phyloP scores from a whole-genome alignment of 1,140 invertebrate species.

The Lucilia cuprina region DNA sequence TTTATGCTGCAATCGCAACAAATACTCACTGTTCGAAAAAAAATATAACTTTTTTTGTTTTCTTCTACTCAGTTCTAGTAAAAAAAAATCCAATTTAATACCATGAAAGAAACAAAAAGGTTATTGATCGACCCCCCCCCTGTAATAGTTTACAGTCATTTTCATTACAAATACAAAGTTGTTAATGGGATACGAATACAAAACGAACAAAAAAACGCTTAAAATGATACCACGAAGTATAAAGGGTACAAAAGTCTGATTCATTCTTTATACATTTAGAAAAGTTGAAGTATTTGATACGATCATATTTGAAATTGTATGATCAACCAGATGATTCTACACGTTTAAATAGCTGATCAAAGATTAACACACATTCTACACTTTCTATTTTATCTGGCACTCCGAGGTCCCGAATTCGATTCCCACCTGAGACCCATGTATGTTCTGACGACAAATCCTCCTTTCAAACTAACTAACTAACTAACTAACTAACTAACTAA shows the following conservation, averaged over 20 bases:
- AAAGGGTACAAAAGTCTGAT: neutral
- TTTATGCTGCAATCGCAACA: neutral
- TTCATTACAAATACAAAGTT: neutral
- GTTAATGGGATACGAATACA: neutral
- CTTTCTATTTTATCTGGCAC: too few species aligned
- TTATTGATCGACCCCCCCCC: conserved; percentile 6
- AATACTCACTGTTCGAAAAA: too few species aligned
- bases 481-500: too few species aligned
- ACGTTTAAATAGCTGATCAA: too few species aligned
- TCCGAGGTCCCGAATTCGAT: too few species aligned
- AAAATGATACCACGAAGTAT: neutral
- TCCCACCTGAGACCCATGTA: too few species aligned
- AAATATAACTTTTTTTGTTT: neutral
- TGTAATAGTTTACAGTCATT: neutral
- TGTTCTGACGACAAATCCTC: too few species aligned
- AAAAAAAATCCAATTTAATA: neutral
- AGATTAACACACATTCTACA: too few species aligned
- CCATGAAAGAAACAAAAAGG: neutral
- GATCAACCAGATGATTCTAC: too few species aligned
- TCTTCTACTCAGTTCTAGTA: neutral
- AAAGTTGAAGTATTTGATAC: neutral
- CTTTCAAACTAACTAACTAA: too few species aligned
- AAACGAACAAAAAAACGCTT: neutral
- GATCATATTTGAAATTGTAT: too few species aligned
- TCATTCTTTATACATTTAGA: neutral